These are phyloP conservation scores for Sphyrna mokarran DNA, from an alignment of 2,113 vertebrate species.

Conservation along the genomic window DNA sequence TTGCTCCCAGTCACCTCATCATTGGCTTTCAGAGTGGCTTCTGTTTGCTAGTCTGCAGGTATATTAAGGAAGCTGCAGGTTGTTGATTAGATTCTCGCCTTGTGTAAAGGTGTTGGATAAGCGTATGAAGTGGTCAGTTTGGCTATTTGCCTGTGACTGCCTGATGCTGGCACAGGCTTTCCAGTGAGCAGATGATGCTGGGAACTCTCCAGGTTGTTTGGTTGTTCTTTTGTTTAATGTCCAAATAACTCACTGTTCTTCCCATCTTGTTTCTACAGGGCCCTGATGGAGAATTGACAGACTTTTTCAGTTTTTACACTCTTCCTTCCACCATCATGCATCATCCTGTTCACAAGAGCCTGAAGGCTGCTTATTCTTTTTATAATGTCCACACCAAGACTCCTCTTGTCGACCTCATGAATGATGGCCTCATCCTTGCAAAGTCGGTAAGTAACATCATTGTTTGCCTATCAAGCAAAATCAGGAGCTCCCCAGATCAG, in stretches of 20 bases:
- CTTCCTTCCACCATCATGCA: conserved; percentile 98
- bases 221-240: neutral
- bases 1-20: too few species aligned
- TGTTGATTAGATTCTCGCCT: neutral
- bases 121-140: neutral
- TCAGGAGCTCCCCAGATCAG: neutral
- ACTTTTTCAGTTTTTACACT: conserved; percentile 94
- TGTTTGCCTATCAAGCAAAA: neutral
- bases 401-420: conserved; percentile 90
- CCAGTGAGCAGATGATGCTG: neutral
- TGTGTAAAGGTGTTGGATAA: neutral
- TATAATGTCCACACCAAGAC: conserved; percentile 96
- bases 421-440: conserved; percentile 88
- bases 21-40: neutral
- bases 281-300: conserved; percentile 74
- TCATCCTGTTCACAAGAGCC: conserved; percentile 88
- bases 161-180: neutral
- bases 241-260: neutral
- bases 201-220: neutral
- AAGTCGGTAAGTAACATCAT: conserved; percentile 70
- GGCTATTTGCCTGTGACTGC: neutral
- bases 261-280: conserved; percentile 55
- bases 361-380: conserved; percentile 97
- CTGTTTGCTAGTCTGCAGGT: neutral
- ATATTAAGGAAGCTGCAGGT: neutral